Base-by-base conservation (phyloP, 2,113 vertebrate species). In the Sterrhoptilus dennistouni region DNA sequence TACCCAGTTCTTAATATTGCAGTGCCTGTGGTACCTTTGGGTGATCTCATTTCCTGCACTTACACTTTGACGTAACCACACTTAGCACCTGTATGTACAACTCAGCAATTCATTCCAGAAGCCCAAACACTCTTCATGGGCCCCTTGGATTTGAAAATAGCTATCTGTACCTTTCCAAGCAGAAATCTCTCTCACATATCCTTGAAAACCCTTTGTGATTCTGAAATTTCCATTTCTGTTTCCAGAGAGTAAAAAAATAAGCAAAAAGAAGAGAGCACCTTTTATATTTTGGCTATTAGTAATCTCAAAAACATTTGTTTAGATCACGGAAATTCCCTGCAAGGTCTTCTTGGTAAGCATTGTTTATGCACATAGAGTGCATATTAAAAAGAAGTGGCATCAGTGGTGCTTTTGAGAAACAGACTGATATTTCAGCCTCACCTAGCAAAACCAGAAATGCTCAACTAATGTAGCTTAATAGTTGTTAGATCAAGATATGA, bases 31-130 rank as follows among this genome's bases (percentile, higher is more conserved):
- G 63, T 83, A 93, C 50, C 54, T 87, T 50, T 45, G 80, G 56
- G 40, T 96, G 90, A 96, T 79, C 82, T 93, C 87, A 91, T 94
- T 87, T 93, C 90, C 92, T 88, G 71, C 80, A 83, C 42, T 91
- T 56, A 53, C 13, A 7, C 76, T 94, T 83, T 74, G 84, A 90
- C n/a, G 36, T 81, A 96, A 54, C 36, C 85, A 38, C 63, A 69
- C 66, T 89, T 84, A 78, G 36, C 87, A 94, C 93, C 84, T 96
- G 79, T 82, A 91, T 0, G 4, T 65, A 65, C 74, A 93, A 90
- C 33, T 83, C 69, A 54, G 74, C 71, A 65, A 93, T 85, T 95
- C 81, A 91, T 64, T 91, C 38, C 53, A 72, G 38, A 61, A 72
- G 63, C 50, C 57, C 87, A 87, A 74, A 69, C 65, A 36, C 24